Evolutionary conservation across 2,888 invertebrate species (phyloP), one percentile per base, ranked within the genome.

Genomic region (Trachelus stipa): DNA sequence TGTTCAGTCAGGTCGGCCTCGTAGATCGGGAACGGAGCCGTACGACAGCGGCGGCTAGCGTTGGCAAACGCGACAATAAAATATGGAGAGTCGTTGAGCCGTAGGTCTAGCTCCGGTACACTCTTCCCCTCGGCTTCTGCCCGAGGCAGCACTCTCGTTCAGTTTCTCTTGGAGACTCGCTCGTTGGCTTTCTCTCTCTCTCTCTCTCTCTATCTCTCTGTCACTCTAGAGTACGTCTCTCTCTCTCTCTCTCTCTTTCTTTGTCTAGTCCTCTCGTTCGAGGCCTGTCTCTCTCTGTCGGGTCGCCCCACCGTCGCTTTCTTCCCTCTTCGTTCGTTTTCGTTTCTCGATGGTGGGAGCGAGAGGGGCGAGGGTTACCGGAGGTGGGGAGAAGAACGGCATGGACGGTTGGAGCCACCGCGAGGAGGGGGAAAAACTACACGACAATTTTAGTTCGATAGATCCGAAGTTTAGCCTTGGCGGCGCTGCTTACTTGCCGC

Each of bases 401-500:
- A 78, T 79, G 78, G 85, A 79, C 81, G 80, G 81, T 80, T 78
- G 77, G 82, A 80, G 15, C 40, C 40, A 15, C 15, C 40, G 15
- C 40, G 40, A 77, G 81, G 78, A 80, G 84, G 87, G 87, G 86
- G 82, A 85, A 88, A 87, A 89, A 88, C 88, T 90, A 90, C 91
- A 90, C 87, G 88, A 90, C 90, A 90, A 91, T 90, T 91, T 90
- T 90, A 90, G 90, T 90, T 91, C 89, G 89, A 90, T 89, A 89
- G 89, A 91, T 91, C 86, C 86, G 82, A 90, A 90, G 89, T 91
- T 91, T 90, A 89, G 89, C 89, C 85, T 85, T 88, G 88, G 88
- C 86, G 90, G 90, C 90, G 90, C 90, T 90, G 89, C 89, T 90
- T 88, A 86, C 89, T 89, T 87, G 89, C 87, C 87, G 85, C 87